Base-by-base conservation (phyloP, 2,113 vertebrate genomes). In the Hemiscyllium ocellatum region DNA sequence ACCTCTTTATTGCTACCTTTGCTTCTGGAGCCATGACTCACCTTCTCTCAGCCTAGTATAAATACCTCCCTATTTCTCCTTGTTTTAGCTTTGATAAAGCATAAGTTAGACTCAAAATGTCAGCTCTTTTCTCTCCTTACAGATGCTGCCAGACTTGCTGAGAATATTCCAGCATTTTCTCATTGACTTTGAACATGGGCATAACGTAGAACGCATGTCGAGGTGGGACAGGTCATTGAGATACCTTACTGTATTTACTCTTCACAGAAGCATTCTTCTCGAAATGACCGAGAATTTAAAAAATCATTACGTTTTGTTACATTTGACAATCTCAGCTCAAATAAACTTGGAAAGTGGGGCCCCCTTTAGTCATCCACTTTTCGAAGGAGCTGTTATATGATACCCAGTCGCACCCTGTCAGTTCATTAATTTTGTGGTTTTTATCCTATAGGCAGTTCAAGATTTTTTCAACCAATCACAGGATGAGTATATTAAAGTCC, bases 401-500 rank as follows among this genome's bases (percentile, higher is more conserved):
- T 68, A 52, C 42, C 68, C 72, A 26, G 42, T 17, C 72, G 24
- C 42, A 52, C 52, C 33, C 22, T 72, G 37, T 29, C 29, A 72
- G 17, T 72, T 65, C 10, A 33, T 37, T 37, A 70, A 72, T 52
- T 50, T 95, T 95, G 52, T 50, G 47, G 26, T 95, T 95, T 94
- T 47, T 33, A 50, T 76, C 52, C 42, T 50, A 52, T 47, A 95
- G 94, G 94, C 94, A 52, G 69, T 95, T 95, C 68, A 95, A 72
- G 94, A 95, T 29, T 95, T 95, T 95, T 70, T 95, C 69, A 95
- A 72, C 47, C 94, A 42, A 52, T 70, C 94, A 29, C 68, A 72
- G 47, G 94, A 95, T 52, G 94, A 95, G 52, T 95, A 76, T 95
- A 95, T 95, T 50, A 95, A 72, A 70, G 69, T 70, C 69, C 94